phyloP scores from a whole-genome alignment of 2,888 invertebrate genomes.

The Hoplodrina blanda region DNA sequence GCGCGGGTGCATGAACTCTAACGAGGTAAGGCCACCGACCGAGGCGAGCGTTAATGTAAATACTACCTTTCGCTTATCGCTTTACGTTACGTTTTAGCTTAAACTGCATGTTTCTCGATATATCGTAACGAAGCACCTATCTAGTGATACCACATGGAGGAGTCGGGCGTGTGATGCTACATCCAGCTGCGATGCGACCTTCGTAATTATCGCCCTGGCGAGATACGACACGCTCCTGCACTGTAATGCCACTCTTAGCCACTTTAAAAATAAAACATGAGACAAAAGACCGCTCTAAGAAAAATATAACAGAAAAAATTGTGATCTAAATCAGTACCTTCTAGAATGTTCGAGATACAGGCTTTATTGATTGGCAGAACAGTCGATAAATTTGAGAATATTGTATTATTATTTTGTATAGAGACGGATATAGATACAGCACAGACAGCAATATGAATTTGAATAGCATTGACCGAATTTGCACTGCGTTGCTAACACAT shows the following conservation, averaged over 20 bases:
- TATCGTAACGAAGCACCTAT: slow-evolving; percentile 86
- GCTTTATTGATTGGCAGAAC: not conserved
- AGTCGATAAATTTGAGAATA: slow-evolving; percentile 12
- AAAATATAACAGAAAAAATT: slow-evolving; percentile 18
- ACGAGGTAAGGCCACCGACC: slow-evolving; percentile 91
- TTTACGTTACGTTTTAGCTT: slow-evolving; percentile 71
- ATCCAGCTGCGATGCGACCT: slow-evolving; percentile 88
- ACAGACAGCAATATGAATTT: slow-evolving; percentile 54
- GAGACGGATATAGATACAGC: slow-evolving; percentile 35
- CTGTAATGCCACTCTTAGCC: slow-evolving; percentile 32
- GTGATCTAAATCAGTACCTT: slow-evolving; percentile 1
- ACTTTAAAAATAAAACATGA: slow-evolving; percentile 18
- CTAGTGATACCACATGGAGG: slow-evolving; percentile 86
- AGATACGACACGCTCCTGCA: slow-evolving; percentile 70
- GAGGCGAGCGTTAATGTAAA: slow-evolving; percentile 75
- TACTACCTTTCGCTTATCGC: slow-evolving; percentile 73
- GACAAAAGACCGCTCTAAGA: slow-evolving; percentile 5
- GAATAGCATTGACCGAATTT: slow-evolving; percentile 68
- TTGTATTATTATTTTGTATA: slow-evolving; percentile 29
- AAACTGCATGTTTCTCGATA: slow-evolving; percentile 70
- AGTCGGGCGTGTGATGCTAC: slow-evolving; percentile 85
- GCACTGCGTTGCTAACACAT: slow-evolving; percentile 49
- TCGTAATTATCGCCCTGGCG: slow-evolving; percentile 84
- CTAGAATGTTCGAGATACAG: slow-evolving; percentile 15
- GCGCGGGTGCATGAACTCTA: slow-evolving; percentile 90